Conservation (phyloP, 2,888 invertebrate species). For the Cataglyphis livida region DNA sequence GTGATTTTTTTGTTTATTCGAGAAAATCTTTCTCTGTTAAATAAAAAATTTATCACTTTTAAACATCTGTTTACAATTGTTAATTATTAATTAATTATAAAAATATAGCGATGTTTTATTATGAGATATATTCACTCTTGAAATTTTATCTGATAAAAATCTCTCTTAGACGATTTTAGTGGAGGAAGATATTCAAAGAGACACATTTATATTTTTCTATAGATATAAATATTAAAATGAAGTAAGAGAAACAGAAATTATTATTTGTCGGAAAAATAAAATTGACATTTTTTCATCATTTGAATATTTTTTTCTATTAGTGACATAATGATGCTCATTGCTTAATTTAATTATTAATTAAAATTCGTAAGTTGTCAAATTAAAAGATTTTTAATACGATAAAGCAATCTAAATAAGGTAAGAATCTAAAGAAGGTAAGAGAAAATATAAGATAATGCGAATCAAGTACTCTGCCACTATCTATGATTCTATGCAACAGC, state of each 20-base stretch:
- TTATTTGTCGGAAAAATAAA: not conserved
- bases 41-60: not conserved
- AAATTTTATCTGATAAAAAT: not conserved
- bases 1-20: not conserved
- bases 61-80: not conserved
- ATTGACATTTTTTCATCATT: not conserved
- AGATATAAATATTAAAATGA: not conserved
- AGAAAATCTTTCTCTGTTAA: not conserved
- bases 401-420: not conserved
- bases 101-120: not conserved
- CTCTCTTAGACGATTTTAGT: not conserved
- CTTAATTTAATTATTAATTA: not conserved
- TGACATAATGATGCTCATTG: not conserved
- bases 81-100: not conserved
- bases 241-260: not conserved
- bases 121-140: not conserved
- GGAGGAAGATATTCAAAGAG: not conserved
- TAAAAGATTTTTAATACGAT: not conserved
- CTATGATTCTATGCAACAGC: constrained; percentile 2
- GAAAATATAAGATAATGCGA: constrained; percentile 7
- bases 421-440: not conserved
- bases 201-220: not conserved
- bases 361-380: not conserved
- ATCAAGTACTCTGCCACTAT: not conserved
- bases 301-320: not conserved